Conservation (phyloP, 2,113 vertebrate species). For the Cyprinodon tularosa region DNA sequence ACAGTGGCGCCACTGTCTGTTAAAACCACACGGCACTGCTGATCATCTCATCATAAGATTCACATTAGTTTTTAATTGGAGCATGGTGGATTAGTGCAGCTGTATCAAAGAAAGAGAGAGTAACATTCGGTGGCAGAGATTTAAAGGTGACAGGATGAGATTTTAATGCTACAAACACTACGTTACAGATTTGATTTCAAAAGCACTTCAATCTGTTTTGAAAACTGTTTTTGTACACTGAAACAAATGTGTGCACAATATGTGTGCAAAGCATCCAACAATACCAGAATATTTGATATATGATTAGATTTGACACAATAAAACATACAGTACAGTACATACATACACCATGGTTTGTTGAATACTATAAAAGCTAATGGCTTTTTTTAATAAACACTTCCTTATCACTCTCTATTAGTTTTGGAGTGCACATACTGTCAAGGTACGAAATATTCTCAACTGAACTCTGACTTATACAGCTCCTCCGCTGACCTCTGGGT, state of each 20-base stretch:
- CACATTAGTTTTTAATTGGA: constrained; percentile 59
- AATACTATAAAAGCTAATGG: too few relatives aligned
- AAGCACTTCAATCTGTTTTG: not conserved
- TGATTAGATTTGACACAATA: not conserved
- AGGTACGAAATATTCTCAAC: too few relatives aligned
- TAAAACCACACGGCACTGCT: constrained; percentile 44
- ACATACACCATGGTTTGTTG: too few relatives aligned
- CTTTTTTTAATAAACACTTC: too few relatives aligned
- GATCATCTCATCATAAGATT: constrained; percentile 64
- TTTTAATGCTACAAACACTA: not conserved
- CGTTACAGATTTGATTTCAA: not conserved
- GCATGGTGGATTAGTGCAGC: constrained; percentile 8
- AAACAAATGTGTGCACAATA: not conserved
- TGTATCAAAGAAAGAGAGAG: not conserved
- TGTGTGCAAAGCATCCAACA: not conserved
- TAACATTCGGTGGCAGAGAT: not conserved
- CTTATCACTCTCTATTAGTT: too few relatives aligned
- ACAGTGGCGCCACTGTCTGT: constrained; percentile 60
- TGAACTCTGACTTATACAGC: too few relatives aligned
- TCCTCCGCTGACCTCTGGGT: too few relatives aligned
- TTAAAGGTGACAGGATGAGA: not conserved
- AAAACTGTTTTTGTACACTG: not conserved
- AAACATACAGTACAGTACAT: not conserved
- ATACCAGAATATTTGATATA: not conserved
- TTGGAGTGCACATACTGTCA: too few relatives aligned